Evolutionary conservation across 2,113 vertebrate genomes (phyloP).

Genomic region (Acanthisitta chloris): DNA sequence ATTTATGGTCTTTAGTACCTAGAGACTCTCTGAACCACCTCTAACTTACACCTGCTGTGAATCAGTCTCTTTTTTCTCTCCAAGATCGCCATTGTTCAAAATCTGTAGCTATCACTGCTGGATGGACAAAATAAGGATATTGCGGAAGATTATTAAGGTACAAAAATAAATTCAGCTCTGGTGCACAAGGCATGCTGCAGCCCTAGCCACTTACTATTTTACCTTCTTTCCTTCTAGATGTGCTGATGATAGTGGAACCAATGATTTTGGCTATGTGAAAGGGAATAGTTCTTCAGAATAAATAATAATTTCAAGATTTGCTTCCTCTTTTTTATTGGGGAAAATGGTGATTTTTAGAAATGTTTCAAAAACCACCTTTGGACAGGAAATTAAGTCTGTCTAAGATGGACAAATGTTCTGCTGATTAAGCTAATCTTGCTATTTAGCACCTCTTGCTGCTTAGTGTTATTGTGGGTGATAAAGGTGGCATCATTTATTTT

Average conservation of each 20-base stretch:
- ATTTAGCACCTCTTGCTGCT: background rate
- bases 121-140: background rate
- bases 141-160: background rate
- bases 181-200: background rate
- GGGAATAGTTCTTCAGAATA: background rate
- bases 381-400: background rate
- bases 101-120: rapidly evolving
- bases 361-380: background rate
- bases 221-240: background rate
- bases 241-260: background rate
- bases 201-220: background rate
- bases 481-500: background rate
- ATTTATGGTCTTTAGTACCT: background rate
- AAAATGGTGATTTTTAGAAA: background rate
- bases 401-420: background rate
- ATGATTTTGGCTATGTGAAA: background rate
- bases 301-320: background rate
- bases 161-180: background rate
- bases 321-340: background rate
- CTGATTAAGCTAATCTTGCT: background rate
- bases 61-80: background rate
- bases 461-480: background rate
- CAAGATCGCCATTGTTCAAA: background rate
- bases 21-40: background rate
- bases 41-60: background rate